Base-by-base conservation (phyloP, 37 sponge, comb jelly and placozoan species). In the Spongia lamella region DNA sequence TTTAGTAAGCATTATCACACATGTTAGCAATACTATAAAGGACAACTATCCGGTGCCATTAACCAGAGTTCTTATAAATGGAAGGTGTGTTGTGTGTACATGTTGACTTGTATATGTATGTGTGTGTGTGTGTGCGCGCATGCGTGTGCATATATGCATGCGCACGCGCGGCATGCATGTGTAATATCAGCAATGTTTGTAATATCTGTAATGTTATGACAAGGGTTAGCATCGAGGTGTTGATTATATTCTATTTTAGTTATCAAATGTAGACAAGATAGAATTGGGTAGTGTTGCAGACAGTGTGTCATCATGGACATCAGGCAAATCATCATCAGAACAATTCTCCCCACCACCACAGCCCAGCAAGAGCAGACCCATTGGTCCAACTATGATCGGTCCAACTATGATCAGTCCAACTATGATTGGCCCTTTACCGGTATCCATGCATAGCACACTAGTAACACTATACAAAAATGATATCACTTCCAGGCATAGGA, bases 1-100 rank as follows among this genome's bases (percentile, higher is more conserved):
- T 9, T 43, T 24, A 11, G 32, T 73, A 63, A 66, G 15, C 58
- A 56, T 26, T 26, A 2, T 26, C 7, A 6, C 66, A 5, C 66
- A 63, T n/a, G 39, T 17, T 71, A 93, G 91, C 68, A 56, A 35
- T 93, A 86, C 52, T 93, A 93, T 54, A 60, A 30, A 37, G 92
- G 91, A 21, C 53, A 38, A 86, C 32, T 56, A 74, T 19, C 6
- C 89, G 35, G 34, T 21, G 0, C 84, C 79, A 34, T 34, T 53
- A 57, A 55, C 75, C 83, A 87, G 80, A 80, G 88, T 25, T 43
- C 53, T 0, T 77, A 93, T 61, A 77, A 82, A 32, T 93, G 94
- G 94, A 89, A 93, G 77, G 94, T 93, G 57, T 38, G 70, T 66
- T 56, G 21, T 2, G 20, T 37, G 43, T 63, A 3, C 30, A 40